phyloP scores from a whole-genome alignment of 2,888 invertebrate genomes.

The Zele albiditarsus region DNA sequence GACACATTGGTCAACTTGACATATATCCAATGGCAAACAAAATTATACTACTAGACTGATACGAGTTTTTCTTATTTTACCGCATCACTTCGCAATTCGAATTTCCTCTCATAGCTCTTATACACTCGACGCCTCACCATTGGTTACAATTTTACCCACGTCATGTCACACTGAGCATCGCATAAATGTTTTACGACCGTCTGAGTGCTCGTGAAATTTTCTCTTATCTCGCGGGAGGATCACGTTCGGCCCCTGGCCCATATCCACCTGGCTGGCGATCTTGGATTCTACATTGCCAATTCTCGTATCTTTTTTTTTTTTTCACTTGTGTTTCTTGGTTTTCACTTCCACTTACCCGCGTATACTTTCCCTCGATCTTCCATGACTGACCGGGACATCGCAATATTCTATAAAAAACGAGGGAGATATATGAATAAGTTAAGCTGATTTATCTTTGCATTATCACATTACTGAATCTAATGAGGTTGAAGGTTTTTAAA shows the following conservation, averaged over 20 bases:
- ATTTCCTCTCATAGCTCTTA: slow-evolving; percentile 28
- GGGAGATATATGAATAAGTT: no score
- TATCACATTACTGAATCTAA: no score
- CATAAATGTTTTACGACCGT: slow-evolving; percentile 59
- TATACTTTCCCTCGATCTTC: no score
- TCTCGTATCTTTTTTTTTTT: neutral
- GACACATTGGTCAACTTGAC: neutral
- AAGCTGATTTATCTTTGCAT: no score
- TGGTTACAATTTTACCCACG: slow-evolving; percentile 28
- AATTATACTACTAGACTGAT: neutral
- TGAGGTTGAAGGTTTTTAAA: no score
- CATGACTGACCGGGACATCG: no score
- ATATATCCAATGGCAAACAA: neutral
- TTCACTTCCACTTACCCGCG: no score
- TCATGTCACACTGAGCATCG: slow-evolving; percentile 38
- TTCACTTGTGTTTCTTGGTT: neutral
- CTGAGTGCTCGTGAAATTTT: slow-evolving; percentile 59
- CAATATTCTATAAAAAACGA: no score
- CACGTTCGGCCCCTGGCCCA: slow-evolving; percentile 14
- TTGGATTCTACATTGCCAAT: slow-evolving; percentile 5
- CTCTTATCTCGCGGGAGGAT: slow-evolving; percentile 50
- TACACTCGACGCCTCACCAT: neutral
- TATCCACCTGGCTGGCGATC: no score
- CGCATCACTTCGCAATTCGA: slow-evolving; percentile 33
- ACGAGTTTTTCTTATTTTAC: slow-evolving; percentile 21